Evolutionary conservation across 2,888 invertebrate genomes (phyloP), one percentile per base, ranked within the genome.

Genomic region (Lampropteryx suffumata): DNA sequence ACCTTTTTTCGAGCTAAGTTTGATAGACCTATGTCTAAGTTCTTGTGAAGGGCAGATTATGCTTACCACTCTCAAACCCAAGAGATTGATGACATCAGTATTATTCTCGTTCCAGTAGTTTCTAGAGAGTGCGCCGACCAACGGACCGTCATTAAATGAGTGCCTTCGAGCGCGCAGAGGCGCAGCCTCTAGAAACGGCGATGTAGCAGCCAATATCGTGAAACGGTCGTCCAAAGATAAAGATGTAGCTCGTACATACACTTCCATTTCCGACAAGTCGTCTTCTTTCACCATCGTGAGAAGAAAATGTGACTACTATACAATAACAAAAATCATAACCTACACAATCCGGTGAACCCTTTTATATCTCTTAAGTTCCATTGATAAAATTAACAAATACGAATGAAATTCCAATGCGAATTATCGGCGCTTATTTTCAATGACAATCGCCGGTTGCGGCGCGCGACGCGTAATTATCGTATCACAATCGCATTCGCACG

Each of bases 211-310:
- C 43, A 86, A 55, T 51, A 83, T 53, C 6, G 83, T 77, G 46
- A 88, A 88, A 37, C 88, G 69, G 2, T 85, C 78, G 54, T 83
- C 71, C 41, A 86, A 64, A 40, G 72, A 80, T 49, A 87, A 51
- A 28, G 62, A 62, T 8, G 93, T 93, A 9, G 91, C 79, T 43
- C 85, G 86, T 26, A 90, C 44, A 12, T 14, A 79, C 52, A 86
- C 86, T 51, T 81, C 78, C 37, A 90, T 69, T 70, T 82, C 80
- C 50, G 17, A 17, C 17, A 17, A 17, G 45, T 79, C 71, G 82
- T 83, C 86, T 49, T 67, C 73, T 36, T 11, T 37, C 59, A 61
- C 59, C 48, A 58, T 61, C 12, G 39, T 55, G 30, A 12, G 14
- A 32, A 29, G 3, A 35, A 42, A 53, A 37, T 34, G 24, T 43